Conservation (phyloP, 2,797 vertebrate species). For the Ptychobarbus kaznakovi region DNA sequence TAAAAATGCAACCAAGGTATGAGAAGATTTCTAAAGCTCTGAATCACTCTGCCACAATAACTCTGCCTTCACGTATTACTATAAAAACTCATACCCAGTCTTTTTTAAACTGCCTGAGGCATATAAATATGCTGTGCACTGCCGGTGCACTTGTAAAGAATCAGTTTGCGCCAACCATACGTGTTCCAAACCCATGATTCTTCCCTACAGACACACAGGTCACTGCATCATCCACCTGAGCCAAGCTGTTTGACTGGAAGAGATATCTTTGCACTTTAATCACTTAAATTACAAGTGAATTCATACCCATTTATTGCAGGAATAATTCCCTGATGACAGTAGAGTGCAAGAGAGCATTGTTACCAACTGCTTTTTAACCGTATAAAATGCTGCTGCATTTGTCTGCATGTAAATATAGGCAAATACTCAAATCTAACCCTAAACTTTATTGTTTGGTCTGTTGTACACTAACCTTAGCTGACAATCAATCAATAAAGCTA, state of each 20-base stretch:
- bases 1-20: background rate
- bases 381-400: background rate
- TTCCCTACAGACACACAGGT: conserved; percentile 1
- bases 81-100: background rate
- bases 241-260: background rate
- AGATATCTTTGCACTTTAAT: background rate
- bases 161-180: background rate
- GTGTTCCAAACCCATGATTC: background rate
- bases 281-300: background rate
- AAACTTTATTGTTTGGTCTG: no score
- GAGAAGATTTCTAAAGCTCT: background rate
- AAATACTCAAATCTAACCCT: background rate
- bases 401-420: background rate
- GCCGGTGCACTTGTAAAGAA: background rate
- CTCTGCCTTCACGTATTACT: background rate
- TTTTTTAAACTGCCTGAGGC: background rate
- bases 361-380: background rate
- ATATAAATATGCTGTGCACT: background rate
- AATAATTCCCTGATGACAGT: background rate
- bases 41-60: background rate
- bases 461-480: background rate
- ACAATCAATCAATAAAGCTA: background rate
- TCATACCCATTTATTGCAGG: background rate
- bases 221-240: background rate
- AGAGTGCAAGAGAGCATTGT: background rate